Evolutionary conservation across 2,888 invertebrate species (phyloP).

Genomic region (Lasius platythorax): DNA sequence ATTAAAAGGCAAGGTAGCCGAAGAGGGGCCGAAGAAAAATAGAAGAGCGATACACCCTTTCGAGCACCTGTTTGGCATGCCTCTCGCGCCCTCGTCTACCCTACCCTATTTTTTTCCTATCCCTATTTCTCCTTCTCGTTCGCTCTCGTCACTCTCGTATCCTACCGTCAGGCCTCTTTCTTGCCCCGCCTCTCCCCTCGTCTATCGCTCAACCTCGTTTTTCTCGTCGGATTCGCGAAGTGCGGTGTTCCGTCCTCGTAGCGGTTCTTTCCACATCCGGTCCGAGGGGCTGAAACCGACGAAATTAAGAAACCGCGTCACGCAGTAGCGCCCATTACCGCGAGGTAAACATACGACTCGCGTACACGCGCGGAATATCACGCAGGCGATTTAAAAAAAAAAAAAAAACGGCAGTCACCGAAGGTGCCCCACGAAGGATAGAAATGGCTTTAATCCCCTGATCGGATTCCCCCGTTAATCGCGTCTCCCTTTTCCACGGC

Average conservation of each 20-base stretch:
- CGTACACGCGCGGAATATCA: slow-evolving; percentile 77
- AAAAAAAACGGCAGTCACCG: slow-evolving; percentile 31
- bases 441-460: slow-evolving; percentile 66
- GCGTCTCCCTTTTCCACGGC: slow-evolving; percentile 59
- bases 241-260: slow-evolving; percentile 52
- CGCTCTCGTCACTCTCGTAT: slow-evolving; percentile 23
- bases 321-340: slow-evolving; percentile 79
- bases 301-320: slow-evolving; percentile 81
- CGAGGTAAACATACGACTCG: slow-evolving; percentile 77
- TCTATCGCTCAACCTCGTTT: slow-evolving; percentile 30
- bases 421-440: slow-evolving; percentile 35
- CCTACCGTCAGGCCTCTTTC: slow-evolving; percentile 1
- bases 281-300: slow-evolving; percentile 59
- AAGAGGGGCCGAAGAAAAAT: slow-evolving; percentile 71
- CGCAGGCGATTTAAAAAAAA: slow-evolving; percentile 49
- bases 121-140: slow-evolving; percentile 57
- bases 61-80: slow-evolving; percentile 78
- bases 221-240: slow-evolving; percentile 68
- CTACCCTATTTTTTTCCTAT: slow-evolving; percentile 51
- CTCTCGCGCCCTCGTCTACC: slow-evolving; percentile 63
- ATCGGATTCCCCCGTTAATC: slow-evolving; percentile 67
- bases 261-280: slow-evolving; percentile 37
- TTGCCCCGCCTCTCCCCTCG: neutral
- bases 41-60: slow-evolving; percentile 70
- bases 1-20: slow-evolving; percentile 72